phyloP scores from a whole-genome alignment of 2,113 vertebrate genomes.

The Sylvia atricapilla region DNA sequence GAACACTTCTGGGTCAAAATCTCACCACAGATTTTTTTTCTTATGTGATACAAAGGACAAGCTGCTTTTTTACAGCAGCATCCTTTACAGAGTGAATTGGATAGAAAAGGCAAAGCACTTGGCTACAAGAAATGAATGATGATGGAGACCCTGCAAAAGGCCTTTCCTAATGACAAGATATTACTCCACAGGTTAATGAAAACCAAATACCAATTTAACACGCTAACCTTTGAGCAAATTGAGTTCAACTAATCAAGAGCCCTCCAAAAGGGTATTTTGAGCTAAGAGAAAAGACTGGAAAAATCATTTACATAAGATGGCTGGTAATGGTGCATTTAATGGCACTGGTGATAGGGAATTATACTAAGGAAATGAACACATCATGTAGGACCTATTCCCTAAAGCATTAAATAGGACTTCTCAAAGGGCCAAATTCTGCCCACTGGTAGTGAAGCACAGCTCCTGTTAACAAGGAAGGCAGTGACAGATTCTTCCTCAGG shows the following conservation, averaged over 20 bases:
- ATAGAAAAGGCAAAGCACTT: background rate
- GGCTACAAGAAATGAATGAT: constrained; percentile 59
- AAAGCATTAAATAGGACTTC: background rate
- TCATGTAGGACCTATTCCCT: background rate
- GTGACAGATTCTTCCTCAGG: background rate
- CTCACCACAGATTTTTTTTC: background rate
- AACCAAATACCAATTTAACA: constrained; percentile 73
- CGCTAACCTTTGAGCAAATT: constrained; percentile 68
- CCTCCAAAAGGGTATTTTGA: constrained; percentile 64
- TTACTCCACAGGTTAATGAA: constrained; percentile 69
- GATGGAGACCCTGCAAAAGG: constrained; percentile 33
- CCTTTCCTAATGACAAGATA: constrained; percentile 64
- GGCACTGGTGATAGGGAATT: constrained; percentile 18
- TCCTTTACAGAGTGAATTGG: background rate
- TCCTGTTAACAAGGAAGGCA: background rate
- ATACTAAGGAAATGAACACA: constrained; percentile 13
- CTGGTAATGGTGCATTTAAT: constrained; percentile 59
- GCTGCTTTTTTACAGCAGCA: background rate
- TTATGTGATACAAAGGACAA: background rate
- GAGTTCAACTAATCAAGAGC: constrained; percentile 71
- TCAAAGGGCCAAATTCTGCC: background rate
- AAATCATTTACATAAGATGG: constrained; percentile 61
- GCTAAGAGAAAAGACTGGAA: constrained; percentile 41
- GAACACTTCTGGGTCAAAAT: background rate
- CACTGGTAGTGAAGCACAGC: background rate